A percentile compares a stretch with the other conserved stretches of the same genome.
Evolutionary conservation across 2,888 invertebrate genomes (phyloP).

Genomic region (Eristalis intricaria): DNA sequence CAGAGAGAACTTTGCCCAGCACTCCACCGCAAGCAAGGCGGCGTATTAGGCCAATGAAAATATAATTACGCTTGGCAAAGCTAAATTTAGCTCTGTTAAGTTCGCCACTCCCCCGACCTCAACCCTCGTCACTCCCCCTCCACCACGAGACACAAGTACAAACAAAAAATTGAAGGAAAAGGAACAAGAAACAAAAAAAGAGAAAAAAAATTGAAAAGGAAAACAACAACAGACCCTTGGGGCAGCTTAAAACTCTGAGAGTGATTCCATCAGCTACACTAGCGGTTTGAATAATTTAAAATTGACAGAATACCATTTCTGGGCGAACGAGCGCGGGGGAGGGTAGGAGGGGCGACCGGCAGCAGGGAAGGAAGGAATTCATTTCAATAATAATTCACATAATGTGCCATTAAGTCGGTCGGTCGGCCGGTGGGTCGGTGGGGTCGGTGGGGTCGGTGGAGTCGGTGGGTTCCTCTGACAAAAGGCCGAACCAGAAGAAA

Average conservation of each 20-base stretch:
- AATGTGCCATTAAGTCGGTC: not conserved
- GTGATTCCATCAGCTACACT: slow-evolving; percentile 1
- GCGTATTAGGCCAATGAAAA: not conserved
- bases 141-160: not conserved
- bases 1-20: not conserved
- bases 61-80: not conserved
- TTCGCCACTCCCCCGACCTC: not conserved
- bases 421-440: not conserved
- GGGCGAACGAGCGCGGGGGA: not conserved
- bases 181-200: too few species aligned
- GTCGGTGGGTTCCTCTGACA: not conserved
- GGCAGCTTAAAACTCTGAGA: not conserved
- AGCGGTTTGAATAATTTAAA: not conserved
- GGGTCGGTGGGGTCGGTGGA: not conserved
- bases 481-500: too few species aligned
- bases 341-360: too few species aligned
- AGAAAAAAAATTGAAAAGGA: not conserved
- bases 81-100: not conserved
- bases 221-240: not conserved
- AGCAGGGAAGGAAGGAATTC: not conserved
- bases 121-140: too few species aligned
- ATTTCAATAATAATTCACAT: not conserved
- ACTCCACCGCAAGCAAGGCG: not conserved
- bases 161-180: not conserved
- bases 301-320: not conserved